phyloP scores from a whole-genome alignment of 2,113 vertebrate genomes.

The Bubalus kerabau region DNA sequence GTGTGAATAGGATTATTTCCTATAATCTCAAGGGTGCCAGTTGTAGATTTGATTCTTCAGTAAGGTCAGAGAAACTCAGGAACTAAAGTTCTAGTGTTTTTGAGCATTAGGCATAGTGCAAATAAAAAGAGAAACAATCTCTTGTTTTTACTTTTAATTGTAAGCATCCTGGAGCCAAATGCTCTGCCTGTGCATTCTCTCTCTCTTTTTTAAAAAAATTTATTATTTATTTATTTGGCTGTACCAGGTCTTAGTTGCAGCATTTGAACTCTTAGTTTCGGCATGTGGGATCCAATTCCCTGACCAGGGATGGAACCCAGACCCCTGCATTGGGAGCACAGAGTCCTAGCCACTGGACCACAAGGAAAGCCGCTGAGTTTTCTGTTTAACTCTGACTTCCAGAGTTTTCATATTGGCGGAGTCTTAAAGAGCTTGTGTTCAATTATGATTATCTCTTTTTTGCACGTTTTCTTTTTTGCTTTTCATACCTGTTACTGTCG shows the following conservation, averaged over 20 bases:
- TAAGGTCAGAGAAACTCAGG: conserved; percentile 46
- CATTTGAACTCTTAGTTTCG: neutral
- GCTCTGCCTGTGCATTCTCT: neutral
- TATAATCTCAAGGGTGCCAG: conserved; percentile 75
- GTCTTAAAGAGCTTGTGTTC: neutral
- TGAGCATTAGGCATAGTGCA: neutral
- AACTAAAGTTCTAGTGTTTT: neutral
- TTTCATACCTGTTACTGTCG: neutral
- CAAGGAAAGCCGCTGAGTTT: neutral
- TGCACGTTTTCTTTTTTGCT: neutral
- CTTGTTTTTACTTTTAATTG: conserved; percentile 15
- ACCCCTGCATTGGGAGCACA: neutral
- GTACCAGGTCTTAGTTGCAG: neutral
- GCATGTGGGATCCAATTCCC: neutral
- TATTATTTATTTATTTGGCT: neutral
- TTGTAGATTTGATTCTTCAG: conserved; percentile 71
- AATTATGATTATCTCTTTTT: neutral
- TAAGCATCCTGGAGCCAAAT: neutral
- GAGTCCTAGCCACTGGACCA: neutral
- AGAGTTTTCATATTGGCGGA: neutral
- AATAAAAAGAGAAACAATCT: neutral
- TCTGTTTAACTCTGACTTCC: neutral
- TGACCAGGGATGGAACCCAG: neutral
- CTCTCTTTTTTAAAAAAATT: fast-evolving
- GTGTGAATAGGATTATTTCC: conserved; percentile 77